phyloP scores from a whole-genome alignment of 1,140 invertebrate genomes.

The Bombus balteatus region DNA sequence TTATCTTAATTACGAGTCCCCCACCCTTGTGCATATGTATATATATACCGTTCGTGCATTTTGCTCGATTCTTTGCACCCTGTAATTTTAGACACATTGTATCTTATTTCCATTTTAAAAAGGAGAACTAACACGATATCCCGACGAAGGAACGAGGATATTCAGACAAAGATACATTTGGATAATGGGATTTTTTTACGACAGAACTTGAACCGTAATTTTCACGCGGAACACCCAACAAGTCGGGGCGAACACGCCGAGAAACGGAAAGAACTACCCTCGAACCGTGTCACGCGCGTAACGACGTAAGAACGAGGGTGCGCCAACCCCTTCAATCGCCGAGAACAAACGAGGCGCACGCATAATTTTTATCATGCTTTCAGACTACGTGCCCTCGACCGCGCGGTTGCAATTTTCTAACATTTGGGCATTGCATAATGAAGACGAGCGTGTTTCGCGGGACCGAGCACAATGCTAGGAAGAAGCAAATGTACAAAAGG shows the following conservation, averaged over 20 bases:
- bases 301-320: conserved; percentile 43
- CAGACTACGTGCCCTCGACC: conserved; percentile 19
- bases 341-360: conserved; percentile 46
- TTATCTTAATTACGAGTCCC: not conserved
- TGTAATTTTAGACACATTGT: not conserved
- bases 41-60: not conserved
- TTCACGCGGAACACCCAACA: not conserved
- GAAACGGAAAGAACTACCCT: conserved; percentile 4
- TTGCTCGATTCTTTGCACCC: not conserved
- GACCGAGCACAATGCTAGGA: conserved; percentile 41
- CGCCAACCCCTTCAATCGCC: conserved; percentile 44
- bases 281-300: conserved; percentile 41
- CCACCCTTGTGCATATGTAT: too few species aligned
- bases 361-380: conserved; percentile 55
- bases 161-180: conserved; percentile 19
- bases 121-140: not conserved
- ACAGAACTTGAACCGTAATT: conserved; percentile 24
- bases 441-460: conserved; percentile 47
- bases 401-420: conserved; percentile 59
- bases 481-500: conserved; percentile 48
- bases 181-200: conserved; percentile 24
- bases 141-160: not conserved
- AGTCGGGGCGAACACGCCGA: not conserved
- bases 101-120: not conserved
- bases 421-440: conserved; percentile 57